A percentile compares a stretch with the other conserved stretches of the same genome.
phyloP scores from a whole-genome alignment of 1,140 invertebrate genomes.

The Drosophila novamexicana region DNA sequence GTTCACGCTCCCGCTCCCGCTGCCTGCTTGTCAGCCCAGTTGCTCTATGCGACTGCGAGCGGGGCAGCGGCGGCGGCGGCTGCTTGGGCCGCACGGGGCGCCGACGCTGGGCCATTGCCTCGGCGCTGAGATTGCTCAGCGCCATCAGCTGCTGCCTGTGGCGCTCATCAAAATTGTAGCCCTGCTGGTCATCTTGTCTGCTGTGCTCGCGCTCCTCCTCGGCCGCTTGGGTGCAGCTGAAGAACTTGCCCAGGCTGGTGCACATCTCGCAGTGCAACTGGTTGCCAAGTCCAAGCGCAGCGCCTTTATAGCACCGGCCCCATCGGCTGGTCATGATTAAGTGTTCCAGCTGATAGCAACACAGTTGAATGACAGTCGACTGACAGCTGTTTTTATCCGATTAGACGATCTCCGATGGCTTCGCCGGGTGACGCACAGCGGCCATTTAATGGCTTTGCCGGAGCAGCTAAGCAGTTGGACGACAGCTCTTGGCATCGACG shows the following conservation, averaged over 20 bases:
- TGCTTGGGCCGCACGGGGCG: neutral
- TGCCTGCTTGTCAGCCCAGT: no score
- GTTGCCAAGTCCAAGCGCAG: neutral
- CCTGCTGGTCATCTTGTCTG: neutral
- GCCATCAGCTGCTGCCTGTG: neutral
- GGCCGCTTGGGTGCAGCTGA: conserved; percentile 32
- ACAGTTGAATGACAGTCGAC: neutral
- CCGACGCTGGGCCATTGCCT: neutral
- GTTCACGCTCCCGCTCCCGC: neutral
- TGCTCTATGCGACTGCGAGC: neutral
- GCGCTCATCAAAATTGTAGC: neutral
- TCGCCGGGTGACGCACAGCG: neutral
- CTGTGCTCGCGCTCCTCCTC: conserved; percentile 26
- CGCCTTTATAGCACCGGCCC: conserved; percentile 23
- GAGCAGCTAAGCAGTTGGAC: neutral
- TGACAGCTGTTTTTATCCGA: conserved; percentile 13
- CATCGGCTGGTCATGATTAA: neutral
- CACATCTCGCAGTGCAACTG: conserved; percentile 30
- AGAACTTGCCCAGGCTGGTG: conserved; percentile 33
- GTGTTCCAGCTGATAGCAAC: neutral
- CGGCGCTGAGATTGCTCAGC: neutral
- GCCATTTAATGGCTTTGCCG: neutral
- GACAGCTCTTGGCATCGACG: neutral
- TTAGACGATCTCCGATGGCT: no score
- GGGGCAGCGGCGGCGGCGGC: conserved; percentile 1